Conservation (phyloP, 2,113 vertebrate genomes). For the Etheostoma cragini region DNA sequence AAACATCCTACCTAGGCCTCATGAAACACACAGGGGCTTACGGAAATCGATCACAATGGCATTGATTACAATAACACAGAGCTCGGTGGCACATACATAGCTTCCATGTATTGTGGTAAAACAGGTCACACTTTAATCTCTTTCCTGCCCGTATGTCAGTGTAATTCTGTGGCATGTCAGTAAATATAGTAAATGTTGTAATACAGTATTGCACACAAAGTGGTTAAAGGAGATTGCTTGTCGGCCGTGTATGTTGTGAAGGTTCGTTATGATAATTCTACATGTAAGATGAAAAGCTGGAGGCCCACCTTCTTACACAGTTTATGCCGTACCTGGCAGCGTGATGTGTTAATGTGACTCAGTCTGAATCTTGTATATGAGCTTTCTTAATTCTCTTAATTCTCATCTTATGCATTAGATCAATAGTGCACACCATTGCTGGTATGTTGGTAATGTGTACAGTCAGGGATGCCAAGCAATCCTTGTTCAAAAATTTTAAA, state of each 20-base stretch:
- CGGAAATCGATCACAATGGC: constrained; percentile 68
- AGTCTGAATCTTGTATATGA: neutral
- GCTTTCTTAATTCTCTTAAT: neutral
- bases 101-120: constrained; percentile 68
- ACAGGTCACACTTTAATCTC: constrained; percentile 74
- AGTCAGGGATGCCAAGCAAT: neutral
- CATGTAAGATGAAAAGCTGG: neutral
- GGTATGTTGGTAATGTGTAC: neutral
- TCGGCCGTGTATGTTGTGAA: neutral
- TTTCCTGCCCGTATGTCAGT: constrained; percentile 39
- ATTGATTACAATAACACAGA: constrained; percentile 55
- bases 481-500: neutral
- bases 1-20: constrained; percentile 61
- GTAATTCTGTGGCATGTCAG: constrained; percentile 50
- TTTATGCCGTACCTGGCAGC: neutral
- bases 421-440: neutral
- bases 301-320: neutral
- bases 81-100: constrained; percentile 43
- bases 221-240: constrained; percentile 32
- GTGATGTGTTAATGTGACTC: constrained; percentile 10
- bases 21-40: constrained; percentile 59
- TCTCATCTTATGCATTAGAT: neutral
- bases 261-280: constrained; percentile 7
- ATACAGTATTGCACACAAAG: constrained; percentile 43
- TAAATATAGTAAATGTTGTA: constrained; percentile 46